These are phyloP conservation scores for Malurus elegans DNA, from an alignment of 2,113 vertebrate genomes.

Conservation along the genomic window DNA sequence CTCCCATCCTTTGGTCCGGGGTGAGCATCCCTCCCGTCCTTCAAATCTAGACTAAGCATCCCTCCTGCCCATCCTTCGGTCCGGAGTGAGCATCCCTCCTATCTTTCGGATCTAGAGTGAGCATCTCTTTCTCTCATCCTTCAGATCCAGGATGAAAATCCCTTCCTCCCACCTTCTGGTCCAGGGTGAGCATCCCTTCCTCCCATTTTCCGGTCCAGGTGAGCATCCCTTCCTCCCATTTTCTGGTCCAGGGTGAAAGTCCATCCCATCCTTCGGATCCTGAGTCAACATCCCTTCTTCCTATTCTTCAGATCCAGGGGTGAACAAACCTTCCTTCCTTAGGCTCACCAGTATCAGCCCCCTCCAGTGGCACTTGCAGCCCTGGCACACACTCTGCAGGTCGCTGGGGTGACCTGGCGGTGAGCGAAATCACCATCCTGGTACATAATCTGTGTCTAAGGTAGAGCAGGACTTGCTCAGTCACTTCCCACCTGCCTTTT, in stretches of 20 bases:
- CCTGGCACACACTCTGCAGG: rapidly evolving
- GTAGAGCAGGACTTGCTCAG: rapidly evolving
- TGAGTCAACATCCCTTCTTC: background rate
- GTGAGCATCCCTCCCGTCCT: too few species aligned
- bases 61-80: too few species aligned
- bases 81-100: too few species aligned
- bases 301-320: background rate
- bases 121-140: too few species aligned
- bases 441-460: rapidly evolving
- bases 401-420: rapidly evolving
- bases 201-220: background rate
- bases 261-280: background rate
- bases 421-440: rapidly evolving
- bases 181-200: rapidly evolving
- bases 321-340: rapidly evolving
- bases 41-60: too few species aligned
- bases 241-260: background rate
- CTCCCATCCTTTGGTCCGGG: too few species aligned
- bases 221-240: background rate
- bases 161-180: background rate
- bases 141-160: background rate
- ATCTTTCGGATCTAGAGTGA: too few species aligned
- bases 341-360: background rate
- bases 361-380: background rate
- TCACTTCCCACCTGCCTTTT: background rate